Evolutionary conservation across 2,888 invertebrate genomes (phyloP).

Genomic region (Hirtodrosophila alboralis): DNA sequence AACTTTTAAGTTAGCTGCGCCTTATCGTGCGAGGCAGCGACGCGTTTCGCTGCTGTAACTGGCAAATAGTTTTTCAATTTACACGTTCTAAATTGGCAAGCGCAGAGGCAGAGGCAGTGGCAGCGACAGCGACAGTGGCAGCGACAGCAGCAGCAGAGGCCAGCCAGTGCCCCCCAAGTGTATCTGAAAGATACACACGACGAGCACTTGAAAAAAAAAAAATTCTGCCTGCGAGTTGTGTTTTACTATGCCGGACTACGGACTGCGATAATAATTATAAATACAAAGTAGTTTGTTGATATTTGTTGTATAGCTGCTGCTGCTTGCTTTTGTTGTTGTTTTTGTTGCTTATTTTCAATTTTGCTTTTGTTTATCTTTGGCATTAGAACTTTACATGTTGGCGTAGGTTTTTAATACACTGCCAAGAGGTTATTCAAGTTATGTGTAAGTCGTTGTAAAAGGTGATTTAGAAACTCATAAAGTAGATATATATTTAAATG

Average conservation of each 20-base stretch:
- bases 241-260: background rate
- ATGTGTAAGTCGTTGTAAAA: too few species aligned
- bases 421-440: too few species aligned
- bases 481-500: too few species aligned
- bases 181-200: conserved; percentile 70
- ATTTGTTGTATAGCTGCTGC: conserved; percentile 55
- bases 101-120: background rate
- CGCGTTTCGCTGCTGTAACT: conserved; percentile 62
- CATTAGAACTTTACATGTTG: conserved; percentile 81
- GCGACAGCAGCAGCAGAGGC: too few species aligned
- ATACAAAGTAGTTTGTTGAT: conserved; percentile 79
- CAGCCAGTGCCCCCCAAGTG: too few species aligned
- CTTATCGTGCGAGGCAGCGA: conserved; percentile 74
- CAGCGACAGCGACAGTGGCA: conserved; percentile 8
- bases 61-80: conserved; percentile 77
- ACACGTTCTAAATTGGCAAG: conserved; percentile 76
- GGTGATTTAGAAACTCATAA: too few species aligned
- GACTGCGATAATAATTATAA: conserved; percentile 74
- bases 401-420: conserved; percentile 78
- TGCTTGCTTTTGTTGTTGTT: conserved; percentile 29
- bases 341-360: conserved; percentile 54
- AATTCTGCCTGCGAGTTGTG: conserved; percentile 11
- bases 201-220: conserved; percentile 58
- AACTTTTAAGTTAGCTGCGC: conserved; percentile 75
- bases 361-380: conserved; percentile 74